Evolutionary conservation across 2,888 invertebrate species (phyloP), one percentile per base, ranked within the genome.

Genomic region (Nymphalis polychloros): DNA sequence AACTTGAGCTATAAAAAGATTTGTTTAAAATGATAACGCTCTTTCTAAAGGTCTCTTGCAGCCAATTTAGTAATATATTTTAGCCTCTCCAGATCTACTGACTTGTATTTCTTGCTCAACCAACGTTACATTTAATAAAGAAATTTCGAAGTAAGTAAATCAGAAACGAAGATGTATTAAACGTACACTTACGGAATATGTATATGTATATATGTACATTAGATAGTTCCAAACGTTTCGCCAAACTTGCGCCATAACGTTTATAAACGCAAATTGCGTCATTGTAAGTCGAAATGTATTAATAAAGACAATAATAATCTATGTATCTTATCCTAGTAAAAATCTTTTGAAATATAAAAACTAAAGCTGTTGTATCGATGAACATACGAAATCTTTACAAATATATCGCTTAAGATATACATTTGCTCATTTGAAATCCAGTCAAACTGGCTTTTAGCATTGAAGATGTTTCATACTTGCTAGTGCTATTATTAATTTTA

Each of bases 371-470:
- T 10, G 3, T 4, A 41, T 13, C 41, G 41, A 13, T 41, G 17
- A 17, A 50, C 55, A 62, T 27, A 53, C 35, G 46, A 67, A 71
- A 65, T 65, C 49, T 47, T 53, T 27, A 71, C 49, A 48, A 59
- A 63, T 60, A 70, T 47, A 63, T 35, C 59, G 60, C 73, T 70
- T 64, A 72, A 59, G 61, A 64, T 72, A 57, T 68, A 69, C 65
- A 68, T 62, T 69, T 71, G 78, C 77, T 75, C 70, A 72, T 70
- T 74, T 71, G 53, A 62, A 73, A 81, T 79, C 84, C 77, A 75
- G 86, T 80, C 77, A 71, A 79, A 79, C 88, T 79, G 83, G 88
- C 87, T 86, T 80, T 71, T 59, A 73, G 67, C 73, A 76, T 77
- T 75, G 80, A 85, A 83, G 86, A 85, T 81, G 84, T 78, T 75